Percentiles rank a stretch among this genome's conserved stretches.
phyloP scores from a whole-genome alignment of 2,888 invertebrate genomes.

The Rotaria magnacalcarata region DNA sequence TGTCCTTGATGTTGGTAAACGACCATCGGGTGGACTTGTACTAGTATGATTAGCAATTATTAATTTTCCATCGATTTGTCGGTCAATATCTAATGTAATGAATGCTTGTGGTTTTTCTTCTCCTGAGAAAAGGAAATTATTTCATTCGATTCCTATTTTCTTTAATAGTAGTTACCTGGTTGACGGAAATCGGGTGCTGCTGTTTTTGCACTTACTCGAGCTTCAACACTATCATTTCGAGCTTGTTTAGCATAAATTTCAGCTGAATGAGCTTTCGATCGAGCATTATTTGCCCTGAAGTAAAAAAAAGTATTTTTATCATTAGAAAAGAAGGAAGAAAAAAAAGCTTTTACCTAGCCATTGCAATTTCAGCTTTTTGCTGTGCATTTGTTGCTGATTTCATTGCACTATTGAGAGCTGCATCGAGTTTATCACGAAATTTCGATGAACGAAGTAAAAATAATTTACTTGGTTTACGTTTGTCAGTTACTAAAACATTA shows the following conservation, averaged over 20 bases:
- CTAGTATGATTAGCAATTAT: not conserved
- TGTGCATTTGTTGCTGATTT: conserved; percentile 94
- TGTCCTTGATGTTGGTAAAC: not conserved
- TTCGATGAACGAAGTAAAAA: conserved; percentile 93
- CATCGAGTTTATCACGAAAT: conserved; percentile 91
- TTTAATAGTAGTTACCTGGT: conserved; percentile 53
- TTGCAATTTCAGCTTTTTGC: conserved; percentile 94
- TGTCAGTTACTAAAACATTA: conserved; percentile 93
- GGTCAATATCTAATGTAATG: not conserved
- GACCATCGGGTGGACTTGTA: not conserved
- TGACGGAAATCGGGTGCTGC: conserved; percentile 96
- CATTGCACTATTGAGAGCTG: conserved; percentile 87
- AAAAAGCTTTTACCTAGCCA: conserved; percentile 68
- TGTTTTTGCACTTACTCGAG: conserved; percentile 85
- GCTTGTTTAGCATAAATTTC: conserved; percentile 86
- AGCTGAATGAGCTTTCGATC: conserved; percentile 90
- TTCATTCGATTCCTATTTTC: no score
- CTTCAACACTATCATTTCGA: conserved; percentile 86
- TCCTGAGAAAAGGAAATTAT: not conserved
- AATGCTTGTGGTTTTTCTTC: conserved; percentile 4
- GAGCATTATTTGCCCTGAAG: conserved; percentile 81
- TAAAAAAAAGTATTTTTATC: not conserved
- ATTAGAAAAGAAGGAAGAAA: no score
- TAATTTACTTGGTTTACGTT: conserved; percentile 71
- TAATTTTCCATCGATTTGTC: not conserved